phyloP scores from a whole-genome alignment of 2,113 vertebrate genomes.

The Pteronura brasiliensis region DNA sequence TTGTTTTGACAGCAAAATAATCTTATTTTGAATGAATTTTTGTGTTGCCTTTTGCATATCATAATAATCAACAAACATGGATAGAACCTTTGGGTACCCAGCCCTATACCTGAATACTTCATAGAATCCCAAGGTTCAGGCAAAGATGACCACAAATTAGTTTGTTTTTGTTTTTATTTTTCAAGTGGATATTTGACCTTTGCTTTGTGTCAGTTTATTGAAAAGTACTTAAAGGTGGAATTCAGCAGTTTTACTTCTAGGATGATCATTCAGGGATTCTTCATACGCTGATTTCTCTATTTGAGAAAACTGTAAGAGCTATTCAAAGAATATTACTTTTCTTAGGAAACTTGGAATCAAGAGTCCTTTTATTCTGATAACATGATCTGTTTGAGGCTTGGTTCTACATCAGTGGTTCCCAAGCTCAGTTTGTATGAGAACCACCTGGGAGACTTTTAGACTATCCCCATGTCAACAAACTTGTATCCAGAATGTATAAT shows the following conservation, averaged over 20 bases:
- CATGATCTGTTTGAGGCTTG: neutral
- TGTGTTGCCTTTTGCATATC: neutral
- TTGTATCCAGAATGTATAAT: neutral
- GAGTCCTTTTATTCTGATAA: neutral
- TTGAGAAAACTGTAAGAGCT: neutral
- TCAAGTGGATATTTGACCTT: neutral
- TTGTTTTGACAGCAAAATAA: neutral
- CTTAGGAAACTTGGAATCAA: neutral
- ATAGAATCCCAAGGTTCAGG: neutral
- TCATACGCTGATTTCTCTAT: neutral
- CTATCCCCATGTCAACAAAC: neutral
- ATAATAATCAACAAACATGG: neutral
- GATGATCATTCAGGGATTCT: neutral
- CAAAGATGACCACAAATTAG: neutral
- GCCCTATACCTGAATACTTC: neutral
- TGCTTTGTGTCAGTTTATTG: neutral
- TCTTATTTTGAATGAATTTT: constrained; percentile 6
- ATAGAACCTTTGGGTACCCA: neutral
- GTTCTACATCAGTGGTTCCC: neutral
- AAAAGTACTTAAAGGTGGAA: neutral
- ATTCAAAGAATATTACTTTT: neutral
- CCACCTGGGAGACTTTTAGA: neutral
- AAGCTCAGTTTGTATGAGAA: neutral
- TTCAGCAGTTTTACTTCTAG: constrained; percentile 17
- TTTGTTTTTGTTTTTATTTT: neutral